phyloP scores from a whole-genome alignment of 2,113 vertebrate species.

The Speoplatyrhinus poulsoni region DNA sequence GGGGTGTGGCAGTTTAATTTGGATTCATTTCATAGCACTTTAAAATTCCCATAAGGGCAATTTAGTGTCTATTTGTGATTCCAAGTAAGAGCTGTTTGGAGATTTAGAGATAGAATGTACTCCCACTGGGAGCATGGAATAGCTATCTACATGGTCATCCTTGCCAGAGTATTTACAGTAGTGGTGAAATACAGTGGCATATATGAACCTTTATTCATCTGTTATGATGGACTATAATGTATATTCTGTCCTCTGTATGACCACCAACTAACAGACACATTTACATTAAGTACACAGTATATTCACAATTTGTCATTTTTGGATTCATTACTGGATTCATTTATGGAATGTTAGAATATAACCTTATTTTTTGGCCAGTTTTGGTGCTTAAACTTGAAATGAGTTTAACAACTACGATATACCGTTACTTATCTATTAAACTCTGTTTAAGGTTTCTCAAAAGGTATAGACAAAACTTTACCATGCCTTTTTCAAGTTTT shows the following conservation, averaged over 20 bases:
- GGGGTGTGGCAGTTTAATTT: constrained; percentile 13
- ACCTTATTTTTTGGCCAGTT: too few relatives aligned
- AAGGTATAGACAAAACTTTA: too few relatives aligned
- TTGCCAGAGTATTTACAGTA: too few relatives aligned
- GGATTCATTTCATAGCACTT: background rate
- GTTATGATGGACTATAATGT: background rate
- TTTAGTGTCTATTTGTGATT: constrained; percentile 31
- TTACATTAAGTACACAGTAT: background rate
- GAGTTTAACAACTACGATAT: too few relatives aligned
- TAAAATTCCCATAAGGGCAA: background rate
- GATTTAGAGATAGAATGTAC: constrained; percentile 3
- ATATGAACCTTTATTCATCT: background rate
- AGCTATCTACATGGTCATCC: too few relatives aligned
- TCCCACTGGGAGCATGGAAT: background rate
- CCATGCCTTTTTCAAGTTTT: too few relatives aligned
- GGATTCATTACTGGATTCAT: background rate
- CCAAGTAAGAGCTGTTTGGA: constrained; percentile 16
- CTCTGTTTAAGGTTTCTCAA: too few relatives aligned
- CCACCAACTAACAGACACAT: background rate
- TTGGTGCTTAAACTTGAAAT: too few relatives aligned
- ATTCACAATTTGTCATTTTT: background rate
- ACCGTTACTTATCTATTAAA: too few relatives aligned
- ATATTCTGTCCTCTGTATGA: background rate
- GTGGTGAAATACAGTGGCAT: background rate
- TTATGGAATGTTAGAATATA: too few relatives aligned